Base-by-base conservation (phyloP, 2,888 invertebrate genomes). In the Anthophora plumipes region DNA sequence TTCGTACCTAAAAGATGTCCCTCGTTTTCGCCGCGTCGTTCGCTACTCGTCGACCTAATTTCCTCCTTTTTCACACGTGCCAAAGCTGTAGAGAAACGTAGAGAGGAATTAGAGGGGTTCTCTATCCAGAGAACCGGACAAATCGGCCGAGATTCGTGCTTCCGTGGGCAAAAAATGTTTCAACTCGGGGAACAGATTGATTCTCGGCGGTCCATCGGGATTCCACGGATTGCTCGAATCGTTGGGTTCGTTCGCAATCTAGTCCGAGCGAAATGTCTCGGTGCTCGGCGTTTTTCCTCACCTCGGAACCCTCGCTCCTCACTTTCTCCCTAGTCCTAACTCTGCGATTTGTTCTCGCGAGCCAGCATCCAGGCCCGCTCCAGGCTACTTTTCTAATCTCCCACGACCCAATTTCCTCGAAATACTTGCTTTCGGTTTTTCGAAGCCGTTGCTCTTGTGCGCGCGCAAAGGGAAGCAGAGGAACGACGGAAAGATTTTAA, bases 361-460 rank as follows among this genome's bases (percentile, higher is more conserved):
- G 2, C 64, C n/a, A 64, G 3, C 48, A 11, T 22, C n/a, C 20
- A 14, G 48, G 20, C 20, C 20, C 37, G 68, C 68, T 59, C 20
- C 68, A 20, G 68, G 68, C 70, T 52, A 61, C 61, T 52, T 71
- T 61, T 71, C 61, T 71, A 71, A 61, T 71, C 70, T 61, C 41
- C 52, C 25, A 22, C 64, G 61, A 66, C 66, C 55, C 57, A 66
- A 54, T 73, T 63, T 50, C 54, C 54, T 14, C 63, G 61, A 54
- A 52, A 71, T 48, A 69, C 46, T 39, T 46, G 46, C 52, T 25
- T 43, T 37, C 50, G 50, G 37, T 59, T 69, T 48, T 22, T 52
- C 64, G 20, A 50, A 41, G 41, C 20, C 6, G 20, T n/a, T 22
- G 8, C 41, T 8, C 67, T 12, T 12, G 55, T 31, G 31, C 31